These are phyloP conservation scores for Rosalia funebris DNA, from an alignment of 2,888 invertebrate species.

Conservation along the genomic window DNA sequence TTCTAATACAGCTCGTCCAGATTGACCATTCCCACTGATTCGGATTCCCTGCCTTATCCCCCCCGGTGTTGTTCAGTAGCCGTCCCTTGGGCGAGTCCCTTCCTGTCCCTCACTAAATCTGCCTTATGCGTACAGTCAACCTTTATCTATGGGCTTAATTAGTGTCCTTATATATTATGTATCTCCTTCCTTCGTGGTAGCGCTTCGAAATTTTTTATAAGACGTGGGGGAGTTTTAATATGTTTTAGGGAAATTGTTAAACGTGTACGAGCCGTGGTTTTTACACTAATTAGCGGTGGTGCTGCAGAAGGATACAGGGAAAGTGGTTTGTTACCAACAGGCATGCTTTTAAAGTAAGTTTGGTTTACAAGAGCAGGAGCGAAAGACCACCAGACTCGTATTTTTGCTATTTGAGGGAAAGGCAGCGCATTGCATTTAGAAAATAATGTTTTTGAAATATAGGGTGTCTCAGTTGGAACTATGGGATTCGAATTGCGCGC, in stretches of 20 bases:
- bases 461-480: too few relatives aligned
- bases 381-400: too few relatives aligned
- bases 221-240: neutral
- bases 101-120: constrained; percentile 22
- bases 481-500: too few relatives aligned
- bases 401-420: too few relatives aligned
- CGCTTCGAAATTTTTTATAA: constrained; percentile 3
- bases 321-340: too few relatives aligned
- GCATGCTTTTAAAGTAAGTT: too few relatives aligned
- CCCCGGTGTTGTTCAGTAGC: neutral
- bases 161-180: constrained; percentile 21
- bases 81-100: constrained; percentile 19
- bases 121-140: constrained; percentile 22
- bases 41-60: neutral
- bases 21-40: too few relatives aligned
- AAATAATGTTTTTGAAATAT: too few relatives aligned
- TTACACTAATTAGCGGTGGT: neutral
- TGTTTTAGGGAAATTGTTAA: neutral
- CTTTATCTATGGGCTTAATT: constrained; percentile 24
- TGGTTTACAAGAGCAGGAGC: too few relatives aligned
- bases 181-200: constrained; percentile 3
- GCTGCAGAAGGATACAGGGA: too few relatives aligned
- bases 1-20: too few relatives aligned
- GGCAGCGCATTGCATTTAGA: too few relatives aligned
- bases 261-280: neutral